Conservation (phyloP, 2,888 invertebrate species). For the Acanthoscelides obtectus region DNA sequence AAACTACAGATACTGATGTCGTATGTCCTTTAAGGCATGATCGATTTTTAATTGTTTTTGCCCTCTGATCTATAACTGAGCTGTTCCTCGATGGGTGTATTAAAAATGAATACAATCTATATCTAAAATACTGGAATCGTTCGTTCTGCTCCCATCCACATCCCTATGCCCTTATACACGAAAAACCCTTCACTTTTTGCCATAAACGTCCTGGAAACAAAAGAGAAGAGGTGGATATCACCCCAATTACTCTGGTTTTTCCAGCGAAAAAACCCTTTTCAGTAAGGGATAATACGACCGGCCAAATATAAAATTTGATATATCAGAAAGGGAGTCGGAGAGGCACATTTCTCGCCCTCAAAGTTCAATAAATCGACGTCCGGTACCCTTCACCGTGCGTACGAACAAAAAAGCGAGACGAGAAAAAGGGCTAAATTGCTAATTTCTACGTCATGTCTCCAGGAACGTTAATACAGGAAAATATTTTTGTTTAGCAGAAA, state of each 20-base stretch:
- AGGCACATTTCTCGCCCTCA: constrained; percentile 16
- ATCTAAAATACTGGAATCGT: neutral
- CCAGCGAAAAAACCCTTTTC: neutral
- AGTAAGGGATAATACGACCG: neutral
- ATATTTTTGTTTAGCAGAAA: neutral
- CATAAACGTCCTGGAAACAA: neutral
- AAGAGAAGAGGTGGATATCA: neutral
- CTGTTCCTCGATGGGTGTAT: no score
- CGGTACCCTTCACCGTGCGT: neutral
- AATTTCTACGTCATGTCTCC: neutral
- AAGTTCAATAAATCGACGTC: constrained; percentile 29
- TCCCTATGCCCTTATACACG: neutral
- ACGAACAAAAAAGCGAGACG: neutral
- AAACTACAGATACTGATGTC: no score
- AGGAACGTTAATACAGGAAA: neutral
- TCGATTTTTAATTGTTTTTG: no score
- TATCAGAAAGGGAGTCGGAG: neutral
- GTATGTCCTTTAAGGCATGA: no score
- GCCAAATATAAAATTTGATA: neutral
- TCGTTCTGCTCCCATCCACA: neutral
- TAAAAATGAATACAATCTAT: neutral
- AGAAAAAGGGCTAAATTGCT: neutral
- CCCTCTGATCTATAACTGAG: no score
- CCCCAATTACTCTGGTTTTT: neutral
- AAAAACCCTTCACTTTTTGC: neutral